Percentiles rank a stretch among this genome's conserved stretches.
phyloP scores from a whole-genome alignment of 2,113 vertebrate genomes.

The Tauraco erythrolophus region DNA sequence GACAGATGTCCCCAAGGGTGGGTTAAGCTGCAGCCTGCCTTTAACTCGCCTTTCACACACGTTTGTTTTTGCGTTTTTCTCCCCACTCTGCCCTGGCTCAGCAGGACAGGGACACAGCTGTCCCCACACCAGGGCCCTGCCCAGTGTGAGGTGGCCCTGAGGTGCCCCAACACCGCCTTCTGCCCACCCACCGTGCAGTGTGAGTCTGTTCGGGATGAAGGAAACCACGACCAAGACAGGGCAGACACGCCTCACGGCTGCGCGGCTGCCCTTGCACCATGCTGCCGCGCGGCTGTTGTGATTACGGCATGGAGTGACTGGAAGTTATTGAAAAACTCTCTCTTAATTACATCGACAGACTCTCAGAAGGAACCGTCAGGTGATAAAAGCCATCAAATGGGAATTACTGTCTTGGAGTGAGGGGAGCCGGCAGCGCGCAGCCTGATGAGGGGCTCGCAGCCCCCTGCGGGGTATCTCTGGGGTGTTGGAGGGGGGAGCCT shows the following conservation, averaged over 20 bases:
- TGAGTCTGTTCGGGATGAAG: neutral
- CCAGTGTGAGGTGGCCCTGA: accelerated
- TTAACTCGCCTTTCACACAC: neutral
- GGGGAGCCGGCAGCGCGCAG: accelerated
- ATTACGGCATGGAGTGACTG: accelerated
- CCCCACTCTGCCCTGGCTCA: neutral
- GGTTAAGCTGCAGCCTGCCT: neutral
- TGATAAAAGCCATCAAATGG: neutral
- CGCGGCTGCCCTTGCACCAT: accelerated
- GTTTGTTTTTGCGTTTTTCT: neutral
- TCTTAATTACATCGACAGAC: neutral
- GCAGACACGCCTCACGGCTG: neutral
- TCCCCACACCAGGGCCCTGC: neutral
- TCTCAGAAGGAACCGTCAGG: neutral
- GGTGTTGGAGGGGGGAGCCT: neutral
- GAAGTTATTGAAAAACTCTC: neutral
- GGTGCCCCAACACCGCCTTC: neutral
- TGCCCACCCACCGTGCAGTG: neutral
- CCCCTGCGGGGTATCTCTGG: neutral
- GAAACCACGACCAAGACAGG: neutral
- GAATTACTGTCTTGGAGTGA: neutral
- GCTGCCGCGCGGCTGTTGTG: accelerated
- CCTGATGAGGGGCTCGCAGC: accelerated
- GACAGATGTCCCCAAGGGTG: neutral
- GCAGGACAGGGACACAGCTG: accelerated